Evolutionary conservation across 2,888 invertebrate species (phyloP).

Genomic region (Melanophora roralis): DNA sequence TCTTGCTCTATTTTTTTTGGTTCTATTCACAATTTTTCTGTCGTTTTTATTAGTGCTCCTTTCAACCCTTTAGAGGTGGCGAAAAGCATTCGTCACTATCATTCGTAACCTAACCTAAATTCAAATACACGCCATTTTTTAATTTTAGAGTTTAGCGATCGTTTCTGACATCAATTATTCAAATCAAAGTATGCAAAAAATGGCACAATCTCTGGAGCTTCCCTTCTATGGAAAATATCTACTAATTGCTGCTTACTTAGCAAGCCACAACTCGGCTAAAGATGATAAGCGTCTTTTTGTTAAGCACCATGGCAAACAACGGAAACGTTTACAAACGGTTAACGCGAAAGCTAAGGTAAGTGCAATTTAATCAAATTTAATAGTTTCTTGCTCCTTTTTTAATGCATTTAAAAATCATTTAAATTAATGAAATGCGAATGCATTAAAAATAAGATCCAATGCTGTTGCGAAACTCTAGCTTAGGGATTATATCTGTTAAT

Average conservation of each 20-base stretch:
- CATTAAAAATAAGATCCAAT: too few relatives aligned
- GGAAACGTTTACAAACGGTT: conserved; percentile 81
- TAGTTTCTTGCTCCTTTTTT: too few relatives aligned
- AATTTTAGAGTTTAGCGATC: conserved; percentile 20
- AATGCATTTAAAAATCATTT: too few relatives aligned
- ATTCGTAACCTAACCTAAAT: not conserved
- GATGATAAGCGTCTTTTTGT: conserved; percentile 92
- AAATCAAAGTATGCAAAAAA: conserved; percentile 77
- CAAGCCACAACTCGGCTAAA: conserved; percentile 93
- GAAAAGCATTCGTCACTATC: too few relatives aligned
- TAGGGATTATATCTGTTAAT: too few relatives aligned
- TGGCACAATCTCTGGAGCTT: conserved; percentile 85
- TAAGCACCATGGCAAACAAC: conserved; percentile 86
- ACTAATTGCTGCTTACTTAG: conserved; percentile 92
- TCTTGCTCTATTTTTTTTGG: too few relatives aligned
- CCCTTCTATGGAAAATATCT: conserved; percentile 94
- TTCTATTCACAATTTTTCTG: too few relatives aligned
- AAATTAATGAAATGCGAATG: too few relatives aligned
- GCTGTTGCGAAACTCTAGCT: too few relatives aligned
- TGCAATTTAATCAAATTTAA: too few relatives aligned
- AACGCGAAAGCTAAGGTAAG: conserved; percentile 80
- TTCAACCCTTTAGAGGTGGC: too few relatives aligned
- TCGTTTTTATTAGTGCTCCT: too few relatives aligned
- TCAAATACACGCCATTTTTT: not conserved
- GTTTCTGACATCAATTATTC: conserved; percentile 8